Base-by-base conservation (phyloP, 1,140 invertebrate species). In the Hycleus phaleratus region DNA sequence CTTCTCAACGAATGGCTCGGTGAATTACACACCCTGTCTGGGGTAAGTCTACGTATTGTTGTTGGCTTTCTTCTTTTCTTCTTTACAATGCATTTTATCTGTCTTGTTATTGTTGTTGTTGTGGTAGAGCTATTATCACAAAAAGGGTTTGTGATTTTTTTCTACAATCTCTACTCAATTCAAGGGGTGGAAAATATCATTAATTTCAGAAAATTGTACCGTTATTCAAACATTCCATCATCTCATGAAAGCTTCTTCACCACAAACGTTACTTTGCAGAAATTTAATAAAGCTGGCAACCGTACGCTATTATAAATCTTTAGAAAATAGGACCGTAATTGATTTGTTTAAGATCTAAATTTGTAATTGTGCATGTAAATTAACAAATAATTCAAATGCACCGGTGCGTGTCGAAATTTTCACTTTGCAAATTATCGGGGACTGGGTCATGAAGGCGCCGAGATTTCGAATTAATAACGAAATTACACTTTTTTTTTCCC, bases 1-100 rank as follows among this genome's bases (percentile, higher is more conserved):
- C 75, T 84, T 39, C 73, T 85, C 55, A 82, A 84, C 68, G 80
- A 82, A 58, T 84, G 82, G 81, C 74, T 85, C 2, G 82, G 82
- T 46, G 82, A 85, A 71, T 73, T 85, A 52, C 80, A 84, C 70
- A 83, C 70, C 65, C 73, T 85, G 47, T 81, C 82, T 56, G 77
- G 79, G 77, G 83, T 85, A 68, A 82, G 80, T 82, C 5, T 12
- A 26, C 12, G 46, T 24, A 46, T 46, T 46, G 12, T 11, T 46
- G 7, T 8, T 24, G 44, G 40, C 18, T 18, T 18, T 18, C 18
- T 18, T 12, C 12, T 12, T 12, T 12, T 12, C 12, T 32, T 32
- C 4, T 7, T 7, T 32, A 32, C 4, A 32, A 32, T 32, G 32
- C 7, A 5, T 32, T 32, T 32, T 32, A 4, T 7, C 4, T 32